Base-by-base conservation (phyloP, 2,888 invertebrate genomes). In the Drosophila formosana region DNA sequence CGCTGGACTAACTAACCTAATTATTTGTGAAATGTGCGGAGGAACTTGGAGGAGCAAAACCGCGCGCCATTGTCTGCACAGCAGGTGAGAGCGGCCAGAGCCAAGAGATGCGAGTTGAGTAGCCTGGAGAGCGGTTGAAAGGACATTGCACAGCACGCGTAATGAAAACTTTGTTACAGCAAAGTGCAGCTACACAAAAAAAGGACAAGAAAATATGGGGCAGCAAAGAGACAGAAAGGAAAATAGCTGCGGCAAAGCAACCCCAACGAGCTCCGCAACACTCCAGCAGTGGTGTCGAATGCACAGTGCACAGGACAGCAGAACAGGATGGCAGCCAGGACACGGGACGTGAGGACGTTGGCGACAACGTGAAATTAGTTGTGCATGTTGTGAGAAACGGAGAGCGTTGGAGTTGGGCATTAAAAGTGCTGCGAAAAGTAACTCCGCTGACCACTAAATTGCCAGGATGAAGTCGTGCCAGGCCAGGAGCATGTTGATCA, bases 351-450 rank as follows among this genome's bases (percentile, higher is more conserved):
- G 63, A 64, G 64, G 60, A 18, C 18, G 18, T 78, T 83, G 85
- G 82, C 82, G 80, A 87, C 86, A 83, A 85, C 78, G 72, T 74
- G 68, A 80, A 88, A 83, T 83, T 83, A 83, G 88, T 88, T 83
- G 83, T 81, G 78, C 78, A 75, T 69, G 75, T 72, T 72, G 37
- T 11, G 37, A 11, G 37, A 71, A 89, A 2, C 4, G 25, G 32
- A 52, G 32, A 1, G 32, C 11, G 32, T 23, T 0, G 5, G 8
- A 2, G 45, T 45, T 8, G 11, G 46, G 66, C 66, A 80, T 80
- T 80, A 77, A 71, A 62, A 61, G 43, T 5, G 43, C 37, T 49
- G 53, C 63, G 43, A 65, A 57, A 69, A 39, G 61, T 53, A 61
- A 66, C 52, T 60, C 11, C 32, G 53, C 37, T 85, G 81, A 79